Percentiles rank a stretch among this genome's conserved stretches.
Evolutionary conservation across 2,888 invertebrate species (phyloP).

Genomic region (Siphonodentalium dalli): DNA sequence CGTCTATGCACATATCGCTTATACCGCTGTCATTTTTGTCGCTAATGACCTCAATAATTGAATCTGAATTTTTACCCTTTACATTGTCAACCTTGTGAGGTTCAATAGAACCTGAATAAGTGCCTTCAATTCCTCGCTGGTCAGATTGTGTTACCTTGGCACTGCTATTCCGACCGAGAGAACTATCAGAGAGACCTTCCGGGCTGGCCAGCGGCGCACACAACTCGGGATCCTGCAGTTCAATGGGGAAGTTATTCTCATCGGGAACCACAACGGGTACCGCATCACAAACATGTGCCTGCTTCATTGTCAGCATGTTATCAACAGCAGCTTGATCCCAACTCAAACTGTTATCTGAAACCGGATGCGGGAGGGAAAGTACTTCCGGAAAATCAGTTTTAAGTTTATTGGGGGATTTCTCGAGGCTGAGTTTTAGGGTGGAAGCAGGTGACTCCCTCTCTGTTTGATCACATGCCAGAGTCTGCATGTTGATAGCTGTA

Average conservation of each 20-base stretch:
- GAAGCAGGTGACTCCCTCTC: too few species aligned
- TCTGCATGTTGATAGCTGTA: conserved; percentile 7
- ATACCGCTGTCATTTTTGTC: too few species aligned
- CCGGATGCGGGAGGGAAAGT: conserved; percentile 1
- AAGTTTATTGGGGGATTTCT: background rate
- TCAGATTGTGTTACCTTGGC: too few species aligned
- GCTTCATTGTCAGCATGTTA: conserved; percentile 29
- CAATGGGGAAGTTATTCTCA: conserved; percentile 30
- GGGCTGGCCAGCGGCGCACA: conserved; percentile 81
- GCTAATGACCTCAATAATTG: too few species aligned
- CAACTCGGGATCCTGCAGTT: conserved; percentile 33
- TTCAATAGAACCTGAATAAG: too few species aligned
- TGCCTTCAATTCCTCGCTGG: too few species aligned
- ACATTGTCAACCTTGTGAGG: too few species aligned
- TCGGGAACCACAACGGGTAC: conserved; percentile 26
- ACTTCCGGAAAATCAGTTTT: too few species aligned
- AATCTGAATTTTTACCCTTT: too few species aligned
- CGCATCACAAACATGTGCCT: conserved; percentile 12
- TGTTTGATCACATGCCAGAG: conserved; percentile 1
- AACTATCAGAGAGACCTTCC: conserved; percentile 82
- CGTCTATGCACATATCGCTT: too few species aligned
- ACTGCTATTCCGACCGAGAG: conserved; percentile 57
- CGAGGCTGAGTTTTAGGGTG: too few species aligned
- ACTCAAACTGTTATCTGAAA: conserved; percentile 35
- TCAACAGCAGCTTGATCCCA: conserved; percentile 68